A percentile compares a stretch with the other conserved stretches of the same genome.
These are phyloP conservation scores for Cerastis leucographa DNA, from an alignment of 2,888 invertebrate species.

Conservation along the genomic window DNA sequence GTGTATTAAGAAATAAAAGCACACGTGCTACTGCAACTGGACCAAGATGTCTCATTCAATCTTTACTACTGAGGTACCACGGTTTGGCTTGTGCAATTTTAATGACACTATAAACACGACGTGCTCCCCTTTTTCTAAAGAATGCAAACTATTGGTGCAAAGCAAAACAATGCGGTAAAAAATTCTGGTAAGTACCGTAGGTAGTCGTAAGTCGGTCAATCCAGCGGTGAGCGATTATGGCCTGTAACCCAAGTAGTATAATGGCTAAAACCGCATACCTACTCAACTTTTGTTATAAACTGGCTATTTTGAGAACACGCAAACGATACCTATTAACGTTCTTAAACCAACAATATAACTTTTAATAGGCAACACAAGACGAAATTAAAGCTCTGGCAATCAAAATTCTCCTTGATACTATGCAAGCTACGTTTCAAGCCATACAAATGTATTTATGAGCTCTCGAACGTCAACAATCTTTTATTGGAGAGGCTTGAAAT, in stretches of 20 bases:
- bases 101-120: constrained; percentile 19
- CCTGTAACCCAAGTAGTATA: constrained; percentile 21
- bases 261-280: constrained; percentile 23
- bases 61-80: constrained; percentile 13
- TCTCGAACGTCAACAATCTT: constrained; percentile 40
- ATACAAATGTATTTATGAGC: constrained; percentile 46
- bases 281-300: constrained; percentile 7
- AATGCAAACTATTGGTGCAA: constrained; percentile 26
- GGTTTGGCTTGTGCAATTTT: constrained; percentile 1
- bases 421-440: constrained; percentile 44
- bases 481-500: constrained; percentile 17
- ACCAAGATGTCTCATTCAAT: constrained; percentile 17
- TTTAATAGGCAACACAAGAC: constrained; percentile 58
- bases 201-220: constrained; percentile 31
- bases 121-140: constrained; percentile 7
- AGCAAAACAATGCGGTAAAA: background rate
- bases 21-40: background rate
- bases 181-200: background rate
- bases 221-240: constrained; percentile 5
- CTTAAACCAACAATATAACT: constrained; percentile 55
- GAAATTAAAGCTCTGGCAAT: constrained; percentile 57
- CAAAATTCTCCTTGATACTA: constrained; percentile 60
- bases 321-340: constrained; percentile 56
- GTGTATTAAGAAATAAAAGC: constrained; percentile 9
- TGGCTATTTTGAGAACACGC: constrained; percentile 49